Percentiles rank a stretch among this genome's conserved stretches.
These are phyloP conservation scores for Galerucella calmariensis DNA, from an alignment of 2,888 invertebrate species.

Conservation along the genomic window DNA sequence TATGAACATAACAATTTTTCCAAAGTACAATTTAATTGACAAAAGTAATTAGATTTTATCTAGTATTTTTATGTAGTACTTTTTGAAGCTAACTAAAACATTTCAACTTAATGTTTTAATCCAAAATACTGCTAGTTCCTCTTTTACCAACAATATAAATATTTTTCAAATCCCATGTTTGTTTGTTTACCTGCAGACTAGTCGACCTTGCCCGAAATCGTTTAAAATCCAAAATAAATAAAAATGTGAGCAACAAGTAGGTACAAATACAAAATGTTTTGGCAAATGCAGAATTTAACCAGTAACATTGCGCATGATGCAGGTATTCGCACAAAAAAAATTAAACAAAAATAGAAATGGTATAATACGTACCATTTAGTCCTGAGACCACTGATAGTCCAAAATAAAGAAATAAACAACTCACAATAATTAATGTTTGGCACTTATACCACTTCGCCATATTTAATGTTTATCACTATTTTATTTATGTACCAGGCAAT, in stretches of 20 bases:
- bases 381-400: conserved; percentile 44
- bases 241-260: conserved; percentile 39
- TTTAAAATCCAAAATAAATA: conserved; percentile 30
- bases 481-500: conserved; percentile 15
- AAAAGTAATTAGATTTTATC: too few relatives aligned
- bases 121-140: too few relatives aligned
- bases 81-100: too few relatives aligned
- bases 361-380: conserved; percentile 47
- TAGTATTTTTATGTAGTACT: too few relatives aligned
- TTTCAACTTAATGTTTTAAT: too few relatives aligned
- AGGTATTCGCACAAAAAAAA: background rate
- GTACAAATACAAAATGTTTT: too few relatives aligned
- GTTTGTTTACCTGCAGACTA: background rate
- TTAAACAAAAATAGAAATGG: background rate
- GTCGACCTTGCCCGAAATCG: conserved; percentile 24
- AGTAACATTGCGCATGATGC: background rate
- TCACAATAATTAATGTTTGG: conserved; percentile 51
- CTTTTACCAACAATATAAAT: too few relatives aligned
- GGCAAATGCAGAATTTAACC: conserved; percentile 12
- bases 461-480: conserved; percentile 53
- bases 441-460: conserved; percentile 56
- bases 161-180: background rate
- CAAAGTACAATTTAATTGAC: too few relatives aligned
- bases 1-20: too few relatives aligned
- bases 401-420: conserved; percentile 51